phyloP scores from a whole-genome alignment of 2,113 vertebrate species.

The Glaucomys volans region DNA sequence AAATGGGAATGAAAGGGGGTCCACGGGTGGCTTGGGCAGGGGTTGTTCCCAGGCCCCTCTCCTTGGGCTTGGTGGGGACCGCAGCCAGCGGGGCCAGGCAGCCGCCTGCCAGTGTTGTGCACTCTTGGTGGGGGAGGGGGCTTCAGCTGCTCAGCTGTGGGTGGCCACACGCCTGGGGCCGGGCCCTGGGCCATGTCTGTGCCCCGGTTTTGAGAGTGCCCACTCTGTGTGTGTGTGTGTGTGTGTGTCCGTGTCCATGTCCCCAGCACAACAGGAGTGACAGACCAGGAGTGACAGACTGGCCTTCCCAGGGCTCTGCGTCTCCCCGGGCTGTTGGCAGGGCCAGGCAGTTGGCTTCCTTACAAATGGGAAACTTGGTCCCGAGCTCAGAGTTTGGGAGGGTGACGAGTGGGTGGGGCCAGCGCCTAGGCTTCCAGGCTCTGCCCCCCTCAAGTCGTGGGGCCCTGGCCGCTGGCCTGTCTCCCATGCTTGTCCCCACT shows the following conservation, averaged over 20 bases:
- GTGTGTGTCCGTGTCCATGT: background rate
- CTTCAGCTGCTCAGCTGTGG: background rate
- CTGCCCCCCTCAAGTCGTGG: background rate
- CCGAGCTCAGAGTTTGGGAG: background rate
- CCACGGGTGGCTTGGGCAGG: background rate
- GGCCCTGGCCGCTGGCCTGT: background rate
- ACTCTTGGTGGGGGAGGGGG: background rate
- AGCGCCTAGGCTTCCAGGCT: background rate
- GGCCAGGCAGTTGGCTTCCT: background rate
- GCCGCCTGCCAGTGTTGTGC: background rate
- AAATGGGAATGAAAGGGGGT: background rate
- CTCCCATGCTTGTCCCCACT: accelerated
- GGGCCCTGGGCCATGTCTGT: background rate
- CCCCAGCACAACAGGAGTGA: too few relatives aligned
- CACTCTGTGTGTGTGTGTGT: background rate
- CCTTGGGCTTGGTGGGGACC: background rate
- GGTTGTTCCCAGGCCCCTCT: background rate
- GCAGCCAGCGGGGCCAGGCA: background rate
- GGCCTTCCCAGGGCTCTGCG: background rate
- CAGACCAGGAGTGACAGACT: background rate
- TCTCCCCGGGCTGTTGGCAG: too few relatives aligned
- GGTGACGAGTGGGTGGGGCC: background rate
- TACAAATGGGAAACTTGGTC: background rate
- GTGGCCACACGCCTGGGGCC: background rate
- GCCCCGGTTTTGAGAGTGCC: background rate